These are phyloP conservation scores for Hydrophis major DNA, from an alignment of 2,797 vertebrate species.

Conservation along the genomic window DNA sequence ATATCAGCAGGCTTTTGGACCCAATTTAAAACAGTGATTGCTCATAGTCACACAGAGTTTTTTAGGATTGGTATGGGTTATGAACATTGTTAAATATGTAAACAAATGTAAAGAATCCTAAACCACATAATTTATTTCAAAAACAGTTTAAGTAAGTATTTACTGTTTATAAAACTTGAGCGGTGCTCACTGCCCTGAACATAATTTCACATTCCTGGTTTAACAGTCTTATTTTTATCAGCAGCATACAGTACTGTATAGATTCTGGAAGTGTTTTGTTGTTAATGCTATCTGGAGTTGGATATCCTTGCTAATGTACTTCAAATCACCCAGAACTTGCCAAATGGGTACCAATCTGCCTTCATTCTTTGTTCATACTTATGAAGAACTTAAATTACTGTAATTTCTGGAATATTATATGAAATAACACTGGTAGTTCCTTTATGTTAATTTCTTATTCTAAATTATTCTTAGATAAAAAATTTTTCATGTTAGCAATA, in stretches of 20 bases:
- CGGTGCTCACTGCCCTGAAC: background rate
- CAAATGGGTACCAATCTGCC: background rate
- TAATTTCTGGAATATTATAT: background rate
- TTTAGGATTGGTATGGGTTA: background rate
- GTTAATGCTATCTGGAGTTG: background rate
- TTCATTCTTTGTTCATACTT: background rate
- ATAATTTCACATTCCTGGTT: background rate
- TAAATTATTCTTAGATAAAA: background rate
- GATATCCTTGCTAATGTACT: background rate
- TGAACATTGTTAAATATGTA: background rate
- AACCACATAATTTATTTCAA: background rate
- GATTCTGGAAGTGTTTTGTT: background rate
- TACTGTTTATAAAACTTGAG: background rate
- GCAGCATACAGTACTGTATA: background rate
- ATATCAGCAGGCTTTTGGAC: background rate
- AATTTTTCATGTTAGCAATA: background rate
- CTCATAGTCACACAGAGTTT: background rate
- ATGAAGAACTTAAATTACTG: background rate
- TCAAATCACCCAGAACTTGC: background rate
- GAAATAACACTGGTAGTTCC: background rate
- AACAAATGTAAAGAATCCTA: background rate
- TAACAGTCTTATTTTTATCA: background rate
- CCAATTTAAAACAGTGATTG: background rate
- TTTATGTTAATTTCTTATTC: background rate
- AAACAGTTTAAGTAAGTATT: background rate